Percentiles rank a stretch among this genome's conserved stretches.
phyloP scores from a whole-genome alignment of 37 sponge, comb jelly and placozoan species.

The Ephydatia muelleri region DNA sequence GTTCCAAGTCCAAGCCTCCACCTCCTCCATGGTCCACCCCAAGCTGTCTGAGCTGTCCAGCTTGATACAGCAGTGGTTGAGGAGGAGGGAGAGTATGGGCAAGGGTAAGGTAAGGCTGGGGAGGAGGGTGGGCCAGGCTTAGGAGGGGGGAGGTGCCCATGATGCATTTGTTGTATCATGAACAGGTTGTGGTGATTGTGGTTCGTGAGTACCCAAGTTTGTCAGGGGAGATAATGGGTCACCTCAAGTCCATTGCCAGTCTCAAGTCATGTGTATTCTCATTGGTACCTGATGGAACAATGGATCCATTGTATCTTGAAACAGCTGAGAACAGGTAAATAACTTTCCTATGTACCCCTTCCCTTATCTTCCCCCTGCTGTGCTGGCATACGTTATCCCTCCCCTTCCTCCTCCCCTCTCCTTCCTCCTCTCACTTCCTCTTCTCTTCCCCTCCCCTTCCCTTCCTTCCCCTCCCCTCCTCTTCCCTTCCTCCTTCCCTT shows the following conservation, averaged over 20 bases:
- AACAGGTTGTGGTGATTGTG: neutral
- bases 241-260: conserved; percentile 46
- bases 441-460: no score
- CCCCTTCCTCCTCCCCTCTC: neutral
- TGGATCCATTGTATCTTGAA: conserved; percentile 35
- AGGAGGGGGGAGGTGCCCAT: neutral
- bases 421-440: no score
- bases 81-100: neutral
- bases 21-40: conserved; percentile 35
- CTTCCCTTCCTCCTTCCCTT: neutral
- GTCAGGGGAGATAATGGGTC: neutral
- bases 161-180: neutral
- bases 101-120: neutral
- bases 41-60: conserved; percentile 37
- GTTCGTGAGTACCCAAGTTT: neutral
- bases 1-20: conserved; percentile 15
- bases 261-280: conserved; percentile 68
- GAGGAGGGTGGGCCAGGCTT: neutral
- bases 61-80: neutral
- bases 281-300: conserved; percentile 19
- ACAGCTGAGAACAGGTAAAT: conserved; percentile 54
- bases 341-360: neutral
- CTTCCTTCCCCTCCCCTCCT: no score
- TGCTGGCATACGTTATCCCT: neutral
- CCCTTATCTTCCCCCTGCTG: neutral